phyloP scores from a whole-genome alignment of 2,888 invertebrate species.

The Hydroisotoma schaefferi region DNA sequence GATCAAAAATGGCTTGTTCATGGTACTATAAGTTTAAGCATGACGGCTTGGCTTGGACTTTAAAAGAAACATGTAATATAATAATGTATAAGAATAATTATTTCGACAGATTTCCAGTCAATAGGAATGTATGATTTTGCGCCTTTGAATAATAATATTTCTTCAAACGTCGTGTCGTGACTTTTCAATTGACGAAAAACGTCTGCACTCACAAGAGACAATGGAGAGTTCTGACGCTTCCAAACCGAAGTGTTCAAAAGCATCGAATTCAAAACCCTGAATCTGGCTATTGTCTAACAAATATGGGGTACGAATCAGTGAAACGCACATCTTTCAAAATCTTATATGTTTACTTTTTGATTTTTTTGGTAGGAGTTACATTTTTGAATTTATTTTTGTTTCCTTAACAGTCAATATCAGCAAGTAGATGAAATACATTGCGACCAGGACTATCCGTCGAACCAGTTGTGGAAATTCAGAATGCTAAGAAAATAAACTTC shows the following conservation, averaged over 20 bases:
- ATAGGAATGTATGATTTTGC: constrained; percentile 33
- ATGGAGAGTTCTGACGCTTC: constrained; percentile 23
- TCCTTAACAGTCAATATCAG: constrained; percentile 19
- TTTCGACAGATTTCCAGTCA: constrained; percentile 27
- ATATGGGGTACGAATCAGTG: constrained; percentile 21
- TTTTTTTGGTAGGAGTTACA: background rate
- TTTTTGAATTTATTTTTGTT: background rate
- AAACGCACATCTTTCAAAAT: background rate
- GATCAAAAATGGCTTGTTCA: constrained; percentile 32
- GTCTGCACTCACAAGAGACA: constrained; percentile 30
- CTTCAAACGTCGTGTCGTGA: constrained; percentile 28
- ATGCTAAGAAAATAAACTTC: constrained; percentile 11
- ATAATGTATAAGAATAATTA: background rate
- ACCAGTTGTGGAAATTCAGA: constrained; percentile 35
- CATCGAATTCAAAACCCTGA: constrained; percentile 30
- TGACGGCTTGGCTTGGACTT: background rate
- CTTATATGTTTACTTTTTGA: background rate
- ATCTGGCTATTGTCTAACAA: constrained; percentile 28
- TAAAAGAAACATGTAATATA: too few species aligned
- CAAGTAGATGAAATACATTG: constrained; percentile 31
- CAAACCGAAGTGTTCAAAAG: constrained; percentile 23
- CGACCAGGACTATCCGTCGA: constrained; percentile 12
- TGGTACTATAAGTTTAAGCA: constrained; percentile 12
- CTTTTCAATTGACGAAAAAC: constrained; percentile 31
- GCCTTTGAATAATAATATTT: constrained; percentile 28